Evolutionary conservation across 2,113 vertebrate genomes (phyloP), one percentile per base, ranked within the genome.

Genomic region (Poeciliopsis retropinna): DNA sequence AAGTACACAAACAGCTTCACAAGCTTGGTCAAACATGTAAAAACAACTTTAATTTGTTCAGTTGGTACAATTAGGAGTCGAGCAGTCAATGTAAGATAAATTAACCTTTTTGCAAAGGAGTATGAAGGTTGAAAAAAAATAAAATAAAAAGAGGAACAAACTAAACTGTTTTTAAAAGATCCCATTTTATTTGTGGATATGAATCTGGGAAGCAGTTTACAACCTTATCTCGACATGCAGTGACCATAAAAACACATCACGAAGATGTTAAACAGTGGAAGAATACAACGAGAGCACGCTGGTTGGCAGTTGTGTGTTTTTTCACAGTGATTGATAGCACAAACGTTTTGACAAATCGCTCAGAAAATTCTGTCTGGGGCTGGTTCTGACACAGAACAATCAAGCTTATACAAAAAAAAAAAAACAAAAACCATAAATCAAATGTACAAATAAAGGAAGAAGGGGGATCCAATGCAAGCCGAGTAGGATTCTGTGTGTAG

Each of bases 181-280:
- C 72, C 85, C 79, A 84, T 95, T 94, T 94, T 92, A 92, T 94
- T 80, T 86, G 88, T 87, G 89, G 72, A 91, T 93, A 93, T 73
- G 87, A 91, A 91, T 77, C 91, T 63, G 80, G 87, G 88, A 91
- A 92, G 82, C 72, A 79, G 81, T 92, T 92, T 90, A 93, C 87
- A 91, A 85, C 91, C 84, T 83, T 92, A 78, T 87, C 75, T 90
- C 80, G 89, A 91, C 93, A 93, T 93, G 94, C 93, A 91, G 91
- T 89, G 89, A 91, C 83, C 87, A 88, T 86, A 88, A 82, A 86
- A 76, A 86, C 75, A 80, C 72, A 80, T 83, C 72, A 74, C 76
- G 85, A 81, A 81, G 78, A 90, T 79, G 83, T 68, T 75, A 79
- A 75, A 81, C 84, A 85, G 86, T 85, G 87, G 54, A 82, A 79